Conservation (phyloP, 2,888 invertebrate genomes). For the Oligia fasciuncula region DNA sequence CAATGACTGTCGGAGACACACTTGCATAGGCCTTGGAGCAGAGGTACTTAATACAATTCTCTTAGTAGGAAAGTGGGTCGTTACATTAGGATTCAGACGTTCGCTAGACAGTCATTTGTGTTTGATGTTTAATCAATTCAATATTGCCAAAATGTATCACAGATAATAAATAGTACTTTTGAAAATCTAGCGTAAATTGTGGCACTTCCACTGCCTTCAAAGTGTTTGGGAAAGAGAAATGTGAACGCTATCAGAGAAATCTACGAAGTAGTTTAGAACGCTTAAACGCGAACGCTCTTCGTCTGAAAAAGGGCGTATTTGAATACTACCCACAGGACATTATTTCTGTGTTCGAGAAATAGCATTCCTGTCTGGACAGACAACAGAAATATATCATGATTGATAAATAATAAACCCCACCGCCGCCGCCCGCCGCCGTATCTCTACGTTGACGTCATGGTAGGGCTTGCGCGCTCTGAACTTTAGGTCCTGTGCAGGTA, state of each 20-base stretch:
- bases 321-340: background rate
- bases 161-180: conserved; percentile 6
- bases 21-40: background rate
- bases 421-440: no score
- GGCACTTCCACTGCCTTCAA: background rate
- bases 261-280: background rate
- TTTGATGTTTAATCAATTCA: conserved; percentile 42
- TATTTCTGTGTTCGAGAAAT: background rate
- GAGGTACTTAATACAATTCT: conserved; percentile 36
- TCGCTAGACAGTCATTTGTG: conserved; percentile 46
- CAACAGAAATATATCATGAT: background rate
- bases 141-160: conserved; percentile 32
- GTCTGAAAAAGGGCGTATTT: background rate
- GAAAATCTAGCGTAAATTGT: conserved; percentile 12
- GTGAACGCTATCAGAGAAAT: background rate
- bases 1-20: background rate
- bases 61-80: conserved; percentile 41
- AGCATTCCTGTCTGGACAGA: background rate
- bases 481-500: no score
- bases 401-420: background rate
- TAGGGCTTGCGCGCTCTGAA: no score
- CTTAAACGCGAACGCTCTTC: background rate
- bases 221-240: background rate
- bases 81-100: conserved; percentile 55
- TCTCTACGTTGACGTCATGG: no score